Evolutionary conservation across 2,797 vertebrate genomes (phyloP).

Genomic region (Sebastes reedi): DNA sequence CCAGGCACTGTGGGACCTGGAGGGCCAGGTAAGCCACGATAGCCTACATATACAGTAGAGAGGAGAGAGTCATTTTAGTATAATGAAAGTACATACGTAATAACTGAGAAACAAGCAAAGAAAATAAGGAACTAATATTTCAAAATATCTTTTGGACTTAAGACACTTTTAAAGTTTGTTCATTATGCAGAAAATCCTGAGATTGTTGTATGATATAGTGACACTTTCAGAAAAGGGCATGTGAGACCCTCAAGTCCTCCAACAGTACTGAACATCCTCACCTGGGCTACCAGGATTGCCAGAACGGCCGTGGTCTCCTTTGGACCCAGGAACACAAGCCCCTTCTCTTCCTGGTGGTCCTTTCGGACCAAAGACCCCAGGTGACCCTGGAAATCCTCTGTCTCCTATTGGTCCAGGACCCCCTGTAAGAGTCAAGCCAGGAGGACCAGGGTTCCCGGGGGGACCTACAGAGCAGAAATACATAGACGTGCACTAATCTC

Average conservation of each 20-base stretch:
- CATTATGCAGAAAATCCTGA: neutral
- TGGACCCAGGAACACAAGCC: conserved; percentile 77
- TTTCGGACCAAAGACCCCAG: conserved; percentile 43
- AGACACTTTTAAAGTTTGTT: neutral
- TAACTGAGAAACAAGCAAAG: neutral
- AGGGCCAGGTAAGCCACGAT: conserved; percentile 73
- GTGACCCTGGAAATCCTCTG: conserved; percentile 49
- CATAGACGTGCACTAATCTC: neutral
- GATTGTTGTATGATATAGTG: neutral
- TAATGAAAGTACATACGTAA: neutral
- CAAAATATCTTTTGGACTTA: neutral
- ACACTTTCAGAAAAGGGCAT: neutral
- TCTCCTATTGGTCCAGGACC: conserved; percentile 59
- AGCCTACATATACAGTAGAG: conserved; percentile 25
- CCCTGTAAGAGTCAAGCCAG: conserved; percentile 6
- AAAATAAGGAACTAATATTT: neutral
- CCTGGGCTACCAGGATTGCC: conserved; percentile 84
- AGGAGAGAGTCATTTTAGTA: neutral
- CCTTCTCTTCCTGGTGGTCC: conserved; percentile 50
- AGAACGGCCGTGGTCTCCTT: conserved; percentile 84
- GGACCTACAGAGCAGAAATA: conserved; percentile 75
- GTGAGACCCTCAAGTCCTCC: neutral
- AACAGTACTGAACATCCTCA: conserved; percentile 27
- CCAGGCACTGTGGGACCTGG: conserved; percentile 78
- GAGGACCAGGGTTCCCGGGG: conserved; percentile 79